These are phyloP conservation scores for Orchestia grillus DNA, from an alignment of 1,140 invertebrate genomes.

Conservation along the genomic window DNA sequence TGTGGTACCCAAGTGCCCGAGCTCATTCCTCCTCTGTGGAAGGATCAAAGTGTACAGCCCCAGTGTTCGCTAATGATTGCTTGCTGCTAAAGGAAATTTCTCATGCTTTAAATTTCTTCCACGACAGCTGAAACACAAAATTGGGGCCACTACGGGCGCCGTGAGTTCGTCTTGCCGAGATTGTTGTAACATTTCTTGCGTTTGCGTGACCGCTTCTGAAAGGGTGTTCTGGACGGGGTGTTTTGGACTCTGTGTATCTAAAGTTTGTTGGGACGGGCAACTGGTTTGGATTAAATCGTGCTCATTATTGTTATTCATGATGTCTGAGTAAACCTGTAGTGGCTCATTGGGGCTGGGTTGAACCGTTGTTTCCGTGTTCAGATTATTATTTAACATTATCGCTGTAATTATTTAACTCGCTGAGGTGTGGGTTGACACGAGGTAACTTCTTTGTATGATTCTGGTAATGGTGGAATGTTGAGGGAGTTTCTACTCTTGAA, in stretches of 20 bases:
- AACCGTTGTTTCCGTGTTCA: not conserved
- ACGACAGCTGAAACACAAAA: conserved; percentile 66
- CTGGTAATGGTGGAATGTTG: not conserved
- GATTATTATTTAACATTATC: not conserved
- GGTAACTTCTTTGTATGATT: not conserved
- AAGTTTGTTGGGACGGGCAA: not conserved
- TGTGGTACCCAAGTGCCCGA: not conserved
- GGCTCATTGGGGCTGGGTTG: not conserved
- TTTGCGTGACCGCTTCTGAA: not conserved
- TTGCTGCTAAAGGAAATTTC: not conserved
- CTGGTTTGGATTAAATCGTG: not conserved
- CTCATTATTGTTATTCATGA: not conserved
- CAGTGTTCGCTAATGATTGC: not conserved
- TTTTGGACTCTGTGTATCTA: not conserved
- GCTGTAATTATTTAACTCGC: no score
- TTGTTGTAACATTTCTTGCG: not conserved
- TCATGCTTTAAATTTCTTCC: conserved; percentile 51
- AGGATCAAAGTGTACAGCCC: not conserved
- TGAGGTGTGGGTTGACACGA: not conserved
- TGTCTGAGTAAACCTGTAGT: not conserved
- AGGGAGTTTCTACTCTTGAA: not conserved
- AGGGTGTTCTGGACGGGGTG: not conserved
- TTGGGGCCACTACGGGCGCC: conserved; percentile 63
- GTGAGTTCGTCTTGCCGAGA: conserved; percentile 55
- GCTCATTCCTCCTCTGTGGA: not conserved